Evolutionary conservation across 2,888 invertebrate genomes (phyloP), one percentile per base, ranked within the genome.

Genomic region (Agriopis leucophaearia): DNA sequence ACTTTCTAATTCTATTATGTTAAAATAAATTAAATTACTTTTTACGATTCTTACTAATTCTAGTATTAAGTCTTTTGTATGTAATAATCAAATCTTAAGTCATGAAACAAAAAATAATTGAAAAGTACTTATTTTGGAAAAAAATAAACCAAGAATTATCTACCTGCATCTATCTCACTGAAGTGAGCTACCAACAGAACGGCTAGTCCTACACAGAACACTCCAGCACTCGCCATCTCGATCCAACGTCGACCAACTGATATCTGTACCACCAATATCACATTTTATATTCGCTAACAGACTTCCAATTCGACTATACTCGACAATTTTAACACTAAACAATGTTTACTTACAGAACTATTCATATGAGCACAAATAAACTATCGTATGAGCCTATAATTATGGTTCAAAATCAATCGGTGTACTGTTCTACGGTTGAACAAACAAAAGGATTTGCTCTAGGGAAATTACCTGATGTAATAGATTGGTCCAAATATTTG

Each of bases 131-230:
- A 48, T 1, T 27, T 48, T 27, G 10, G 27, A 12, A 12, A 38
- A 38, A 38, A 8, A 38, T 1, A 38, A 9, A 38, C 38, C 1
- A 38, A 9, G 38, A 1, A 36, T 54, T 50, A 27, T 35, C 0
- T 74, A 84, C 84, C 84, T 80, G 78, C 78, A 71, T 82, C 69
- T 16, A 69, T 74, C 16, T 57, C 69, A 58, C 62, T 64, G 18
- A 77, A 66, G 52, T 66, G 38, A 27, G 75, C 66, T 38, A 78
- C 44, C 35, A 79, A 64, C 38, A 83, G 40, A 61, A 78, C 64
- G 18, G 69, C 68, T 15, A 72, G 56, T 48, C 60, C 72, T 15
- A 79, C 69, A 67, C 71, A 70, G 35, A 77, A 51, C 15, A 66
- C 56, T 58, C 74, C 57, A 42, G 64, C 54, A 47, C 73, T 69